Conservation (phyloP, 2,797 vertebrate species). For the Atherinosoma microstoma region DNA sequence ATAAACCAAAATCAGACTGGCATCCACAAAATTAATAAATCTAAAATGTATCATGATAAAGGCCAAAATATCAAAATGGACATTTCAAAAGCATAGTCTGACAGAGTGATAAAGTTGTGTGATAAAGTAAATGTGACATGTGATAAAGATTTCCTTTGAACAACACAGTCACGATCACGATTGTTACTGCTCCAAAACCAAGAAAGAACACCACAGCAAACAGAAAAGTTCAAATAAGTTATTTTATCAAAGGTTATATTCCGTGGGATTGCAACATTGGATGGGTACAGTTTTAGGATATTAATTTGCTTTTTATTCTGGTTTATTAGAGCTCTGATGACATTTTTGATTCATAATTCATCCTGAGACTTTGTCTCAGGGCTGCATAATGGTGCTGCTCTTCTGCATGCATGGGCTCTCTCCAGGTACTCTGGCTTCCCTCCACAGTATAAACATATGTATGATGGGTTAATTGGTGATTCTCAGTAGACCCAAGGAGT, state of each 20-base stretch:
- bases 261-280: background rate
- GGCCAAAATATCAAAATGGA: no score
- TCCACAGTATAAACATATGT: no score
- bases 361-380: background rate
- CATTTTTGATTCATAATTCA: background rate
- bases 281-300: background rate
- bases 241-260: background rate
- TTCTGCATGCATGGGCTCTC: no score
- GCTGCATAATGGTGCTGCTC: background rate
- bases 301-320: background rate
- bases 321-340: background rate
- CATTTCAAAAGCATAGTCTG: no score
- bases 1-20: background rate
- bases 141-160: background rate
- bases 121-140: no score
- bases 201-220: no score
- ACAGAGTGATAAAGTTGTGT: no score
- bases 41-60: no score
- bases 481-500: no score
- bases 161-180: background rate
- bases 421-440: no score
- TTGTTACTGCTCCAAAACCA: no score
- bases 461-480: no score
- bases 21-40: background rate
- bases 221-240: background rate